Conservation (phyloP, 2,113 vertebrate species). For the Rattus norvegicus region GRCr8 NC_086021.1:177671501-177672000, state of each 20-base stretch:
- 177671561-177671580: rapidly evolving
- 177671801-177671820: constrained; percentile 17
- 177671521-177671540: rapidly evolving
- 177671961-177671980: not conserved
- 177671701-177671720: not conserved
- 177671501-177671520: not conserved
- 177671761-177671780: not conserved
- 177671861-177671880: not conserved
- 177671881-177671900: not conserved
- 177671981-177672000: not conserved
- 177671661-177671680: not conserved
- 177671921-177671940: not conserved
- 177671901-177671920: not conserved
- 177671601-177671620: no score
- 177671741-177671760: not conserved
- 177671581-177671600: not conserved
- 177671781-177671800: not conserved
- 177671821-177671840: not conserved
- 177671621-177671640: not conserved
- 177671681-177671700: not conserved
- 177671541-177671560: no score
- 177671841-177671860: constrained; percentile 1
- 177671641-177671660: not conserved
- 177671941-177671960: not conserved
- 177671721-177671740: not conserved